Evolutionary conservation across 1,140 invertebrate species (phyloP).

Genomic region (Meloidogyne floridensis): DNA sequence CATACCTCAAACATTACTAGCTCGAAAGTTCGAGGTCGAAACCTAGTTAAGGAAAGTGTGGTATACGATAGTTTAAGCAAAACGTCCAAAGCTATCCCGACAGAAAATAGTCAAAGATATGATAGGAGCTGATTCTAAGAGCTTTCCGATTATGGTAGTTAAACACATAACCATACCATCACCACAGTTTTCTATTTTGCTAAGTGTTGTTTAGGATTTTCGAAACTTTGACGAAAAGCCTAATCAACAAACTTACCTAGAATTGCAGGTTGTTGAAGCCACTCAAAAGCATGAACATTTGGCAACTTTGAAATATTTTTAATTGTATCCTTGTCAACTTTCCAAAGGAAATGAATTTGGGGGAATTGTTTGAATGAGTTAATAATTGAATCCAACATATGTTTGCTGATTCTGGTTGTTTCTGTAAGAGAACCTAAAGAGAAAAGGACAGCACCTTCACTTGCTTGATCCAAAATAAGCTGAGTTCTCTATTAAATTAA

Average conservation of each 20-base stretch:
- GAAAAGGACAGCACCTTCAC: slow-evolving; percentile 43
- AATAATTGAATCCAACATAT: slow-evolving; percentile 38
- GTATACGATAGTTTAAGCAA: too few species aligned
- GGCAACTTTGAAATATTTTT: slow-evolving; percentile 34
- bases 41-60: too few species aligned
- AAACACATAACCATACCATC: too few species aligned
- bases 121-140: too few species aligned
- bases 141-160: too few species aligned
- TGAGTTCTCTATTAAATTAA: slow-evolving; percentile 27
- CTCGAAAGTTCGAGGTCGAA: too few species aligned
- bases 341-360: slow-evolving; percentile 55
- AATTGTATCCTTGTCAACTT: slow-evolving; percentile 31
- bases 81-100: too few species aligned
- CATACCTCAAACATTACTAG: too few species aligned
- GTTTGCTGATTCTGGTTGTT: slow-evolving; percentile 35
- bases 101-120: too few species aligned
- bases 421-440: slow-evolving; percentile 48
- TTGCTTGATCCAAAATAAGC: slow-evolving; percentile 31
- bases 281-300: slow-evolving; percentile 68
- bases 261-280: slow-evolving; percentile 76
- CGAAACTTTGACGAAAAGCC: not conserved
- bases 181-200: not conserved
- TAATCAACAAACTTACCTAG: slow-evolving; percentile 67
- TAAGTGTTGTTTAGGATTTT: not conserved
- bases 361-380: slow-evolving; percentile 49